These are phyloP conservation scores for Parelbella ahira DNA, from an alignment of 2,888 invertebrate genomes.

Conservation along the genomic window DNA sequence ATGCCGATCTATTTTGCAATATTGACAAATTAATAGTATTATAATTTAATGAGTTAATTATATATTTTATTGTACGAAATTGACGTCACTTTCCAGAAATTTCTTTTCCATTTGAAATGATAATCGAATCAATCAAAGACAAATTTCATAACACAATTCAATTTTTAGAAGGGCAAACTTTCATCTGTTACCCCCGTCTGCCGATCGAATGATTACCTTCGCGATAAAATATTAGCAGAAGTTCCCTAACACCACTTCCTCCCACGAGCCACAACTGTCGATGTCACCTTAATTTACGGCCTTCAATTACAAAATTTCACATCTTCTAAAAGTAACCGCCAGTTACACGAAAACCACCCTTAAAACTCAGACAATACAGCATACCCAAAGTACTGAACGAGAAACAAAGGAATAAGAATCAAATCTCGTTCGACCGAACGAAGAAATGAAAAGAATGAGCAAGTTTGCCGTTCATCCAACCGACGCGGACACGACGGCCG, in stretches of 20 bases:
- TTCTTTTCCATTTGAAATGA: no score
- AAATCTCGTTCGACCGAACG: no score
- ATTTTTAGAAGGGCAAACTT: constrained; percentile 42
- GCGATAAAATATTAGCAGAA: constrained; percentile 73
- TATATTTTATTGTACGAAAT: no score
- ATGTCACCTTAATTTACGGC: constrained; percentile 81
- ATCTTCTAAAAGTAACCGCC: constrained; percentile 40
- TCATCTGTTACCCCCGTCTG: constrained; percentile 55
- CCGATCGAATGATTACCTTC: constrained; percentile 75
- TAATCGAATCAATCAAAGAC: constrained; percentile 45
- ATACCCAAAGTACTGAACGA: constrained; percentile 3
- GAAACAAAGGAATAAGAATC: no score
- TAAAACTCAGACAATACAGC: neutral
- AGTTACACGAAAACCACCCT: constrained; percentile 12
- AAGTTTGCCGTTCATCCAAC: no score
- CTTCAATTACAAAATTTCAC: constrained; percentile 78
- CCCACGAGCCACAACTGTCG: constrained; percentile 74
- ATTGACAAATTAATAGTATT: no score
- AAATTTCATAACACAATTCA: constrained; percentile 48
- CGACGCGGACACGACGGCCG: neutral
- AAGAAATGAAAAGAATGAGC: no score
- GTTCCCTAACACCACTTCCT: constrained; percentile 46
- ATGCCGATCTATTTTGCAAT: no score
- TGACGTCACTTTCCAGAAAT: no score
- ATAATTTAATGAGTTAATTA: no score